These are phyloP conservation scores for Lottia scabra DNA, from an alignment of 2,888 invertebrate species.

Conservation along the genomic window DNA sequence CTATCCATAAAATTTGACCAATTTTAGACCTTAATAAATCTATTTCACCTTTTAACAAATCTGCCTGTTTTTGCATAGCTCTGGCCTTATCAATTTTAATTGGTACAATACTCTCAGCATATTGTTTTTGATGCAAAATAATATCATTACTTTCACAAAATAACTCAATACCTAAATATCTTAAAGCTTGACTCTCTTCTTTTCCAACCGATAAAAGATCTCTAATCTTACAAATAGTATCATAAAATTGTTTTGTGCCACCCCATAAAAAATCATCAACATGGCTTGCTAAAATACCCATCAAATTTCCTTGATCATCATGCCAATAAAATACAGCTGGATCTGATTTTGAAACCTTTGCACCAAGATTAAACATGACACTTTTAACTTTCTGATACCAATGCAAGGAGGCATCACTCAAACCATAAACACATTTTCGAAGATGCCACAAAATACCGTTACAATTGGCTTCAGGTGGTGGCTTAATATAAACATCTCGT, in stretches of 20 bases:
- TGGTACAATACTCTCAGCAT: not conserved
- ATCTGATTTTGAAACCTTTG: constrained; percentile 1
- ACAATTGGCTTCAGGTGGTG: constrained; percentile 5
- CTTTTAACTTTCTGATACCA: constrained; percentile 20
- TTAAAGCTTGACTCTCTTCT: constrained; percentile 9
- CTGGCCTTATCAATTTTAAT: not conserved
- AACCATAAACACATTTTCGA: constrained; percentile 18
- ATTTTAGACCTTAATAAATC: constrained; percentile 4
- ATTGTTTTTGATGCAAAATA: not conserved
- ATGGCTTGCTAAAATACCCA: constrained; percentile 20
- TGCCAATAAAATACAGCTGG: constrained; percentile 16
- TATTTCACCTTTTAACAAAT: not conserved
- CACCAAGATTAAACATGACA: not conserved
- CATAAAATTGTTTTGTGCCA: constrained; percentile 12
- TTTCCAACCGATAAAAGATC: constrained; percentile 15
- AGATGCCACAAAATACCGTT: constrained; percentile 8
- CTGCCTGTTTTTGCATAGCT: not conserved
- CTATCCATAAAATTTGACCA: constrained; percentile 10
- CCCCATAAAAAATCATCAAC: constrained; percentile 20
- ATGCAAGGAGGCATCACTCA: constrained; percentile 19
- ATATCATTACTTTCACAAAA: not conserved
- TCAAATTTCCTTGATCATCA: not conserved
- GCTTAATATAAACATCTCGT: not conserved
- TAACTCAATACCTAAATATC: constrained; percentile 15
- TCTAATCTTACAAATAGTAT: constrained; percentile 14